A percentile compares a stretch with the other conserved stretches of the same genome.
Conservation (phyloP, 2,113 vertebrate genomes). For the Rhagologus leucostigma region DNA sequence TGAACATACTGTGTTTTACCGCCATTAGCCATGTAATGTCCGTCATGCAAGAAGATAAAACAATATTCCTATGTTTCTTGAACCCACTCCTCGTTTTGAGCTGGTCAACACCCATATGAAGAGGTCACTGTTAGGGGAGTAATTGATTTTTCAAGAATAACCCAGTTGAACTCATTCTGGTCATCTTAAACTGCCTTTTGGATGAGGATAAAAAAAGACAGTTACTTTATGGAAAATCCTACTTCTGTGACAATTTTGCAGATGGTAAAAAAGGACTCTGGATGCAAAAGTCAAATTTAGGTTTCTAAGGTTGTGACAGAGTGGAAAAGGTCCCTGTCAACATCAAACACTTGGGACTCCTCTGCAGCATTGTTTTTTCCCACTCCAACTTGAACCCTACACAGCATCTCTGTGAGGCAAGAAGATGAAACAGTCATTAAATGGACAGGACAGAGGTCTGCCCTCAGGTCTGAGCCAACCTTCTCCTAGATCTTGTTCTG, state of each 20-base stretch:
- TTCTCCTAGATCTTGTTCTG: background rate
- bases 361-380: background rate
- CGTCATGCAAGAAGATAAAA: background rate
- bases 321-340: background rate
- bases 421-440: background rate
- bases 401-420: background rate
- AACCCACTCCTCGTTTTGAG: background rate
- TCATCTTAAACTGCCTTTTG: background rate
- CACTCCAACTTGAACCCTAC: background rate
- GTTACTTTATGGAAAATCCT: background rate
- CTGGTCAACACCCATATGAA: background rate
- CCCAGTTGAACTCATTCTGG: background rate
- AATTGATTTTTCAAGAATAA: background rate
- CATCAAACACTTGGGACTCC: background rate
- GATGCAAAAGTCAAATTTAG: background rate
- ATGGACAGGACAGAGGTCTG: background rate
- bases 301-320: background rate
- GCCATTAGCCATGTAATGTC: background rate
- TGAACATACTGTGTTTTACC: background rate
- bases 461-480: background rate
- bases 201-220: background rate
- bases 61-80: background rate
- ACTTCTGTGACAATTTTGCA: background rate
- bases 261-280: background rate
- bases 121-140: background rate